Evolutionary conservation across 92 coral and sea anemone genomes (phyloP).

Genomic region (Epizoanthus scotinus): DNA sequence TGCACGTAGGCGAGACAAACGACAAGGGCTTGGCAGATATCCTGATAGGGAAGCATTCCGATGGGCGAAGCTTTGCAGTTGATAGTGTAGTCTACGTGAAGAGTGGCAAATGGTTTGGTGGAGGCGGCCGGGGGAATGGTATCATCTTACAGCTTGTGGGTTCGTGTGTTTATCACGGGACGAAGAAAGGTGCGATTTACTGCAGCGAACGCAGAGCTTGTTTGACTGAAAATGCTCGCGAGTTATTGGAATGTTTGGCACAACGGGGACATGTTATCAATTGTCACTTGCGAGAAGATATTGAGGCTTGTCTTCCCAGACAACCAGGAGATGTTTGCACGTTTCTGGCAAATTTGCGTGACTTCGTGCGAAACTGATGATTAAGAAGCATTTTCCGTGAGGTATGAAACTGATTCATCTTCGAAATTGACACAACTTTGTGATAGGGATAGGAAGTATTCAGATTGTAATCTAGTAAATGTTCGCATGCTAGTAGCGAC

Average conservation of each 20-base stretch:
- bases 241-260: conserved; percentile 3
- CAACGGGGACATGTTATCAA: conserved; percentile 9
- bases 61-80: conserved; percentile 22
- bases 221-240: conserved; percentile 19
- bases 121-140: background rate
- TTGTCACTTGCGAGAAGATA: conserved; percentile 35
- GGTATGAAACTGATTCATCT: background rate
- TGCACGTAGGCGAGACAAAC: conserved; percentile 31
- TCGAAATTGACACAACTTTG: background rate
- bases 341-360: conserved; percentile 21
- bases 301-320: conserved; percentile 5
- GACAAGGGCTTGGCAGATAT: conserved; percentile 35
- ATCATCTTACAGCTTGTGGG: conserved; percentile 29
- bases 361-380: conserved; percentile 5
- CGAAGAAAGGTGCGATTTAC: conserved; percentile 29
- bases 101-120: conserved; percentile 5
- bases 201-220: conserved; percentile 17
- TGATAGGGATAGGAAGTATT: too few species aligned
- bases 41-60: conserved; percentile 7
- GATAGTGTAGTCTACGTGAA: conserved; percentile 29
- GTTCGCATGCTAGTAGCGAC: too few species aligned
- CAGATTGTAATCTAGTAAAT: too few species aligned
- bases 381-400: background rate
- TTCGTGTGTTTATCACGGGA: conserved; percentile 38
- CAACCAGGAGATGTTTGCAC: conserved; percentile 17